Conservation (phyloP, 2,888 invertebrate species). For the Ellobium chinense region DNA sequence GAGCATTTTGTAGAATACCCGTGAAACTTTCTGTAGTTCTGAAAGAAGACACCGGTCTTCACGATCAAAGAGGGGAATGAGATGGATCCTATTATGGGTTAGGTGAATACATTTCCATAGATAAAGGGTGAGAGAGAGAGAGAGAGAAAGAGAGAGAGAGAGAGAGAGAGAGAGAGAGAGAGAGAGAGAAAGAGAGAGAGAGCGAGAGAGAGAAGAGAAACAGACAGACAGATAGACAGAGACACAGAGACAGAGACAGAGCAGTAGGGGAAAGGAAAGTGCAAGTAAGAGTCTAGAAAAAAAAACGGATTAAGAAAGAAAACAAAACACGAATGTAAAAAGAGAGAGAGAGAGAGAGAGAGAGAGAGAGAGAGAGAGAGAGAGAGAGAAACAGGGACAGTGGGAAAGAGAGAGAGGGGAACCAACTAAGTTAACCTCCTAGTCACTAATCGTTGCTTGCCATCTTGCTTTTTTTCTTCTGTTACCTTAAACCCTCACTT, state of each 20-base stretch:
- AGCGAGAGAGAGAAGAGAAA: neutral
- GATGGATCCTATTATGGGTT: too few species aligned
- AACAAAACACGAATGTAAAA: neutral
- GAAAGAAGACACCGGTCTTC: too few species aligned
- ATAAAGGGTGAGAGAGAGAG: neutral
- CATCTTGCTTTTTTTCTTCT: too few species aligned
- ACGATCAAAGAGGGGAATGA: too few species aligned
- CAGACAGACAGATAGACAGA: neutral
- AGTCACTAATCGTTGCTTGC: too few species aligned
- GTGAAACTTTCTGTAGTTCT: too few species aligned
- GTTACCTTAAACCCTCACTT: too few species aligned
- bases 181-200: neutral
- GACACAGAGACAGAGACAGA: neutral
- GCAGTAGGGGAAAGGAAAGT: neutral
- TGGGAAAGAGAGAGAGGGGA: slow-evolving; percentile 1
- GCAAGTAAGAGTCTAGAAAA: neutral
- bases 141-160: slow-evolving; percentile 6
- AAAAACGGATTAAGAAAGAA: neutral
- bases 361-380: neutral
- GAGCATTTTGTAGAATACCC: too few species aligned
- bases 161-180: neutral
- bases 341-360: neutral
- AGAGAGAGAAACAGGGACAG: neutral
- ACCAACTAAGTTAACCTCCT: too few species aligned
- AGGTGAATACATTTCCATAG: neutral